These are phyloP conservation scores for Cephalopterus ornatus DNA, from an alignment of 2,113 vertebrate genomes.

Conservation along the genomic window DNA sequence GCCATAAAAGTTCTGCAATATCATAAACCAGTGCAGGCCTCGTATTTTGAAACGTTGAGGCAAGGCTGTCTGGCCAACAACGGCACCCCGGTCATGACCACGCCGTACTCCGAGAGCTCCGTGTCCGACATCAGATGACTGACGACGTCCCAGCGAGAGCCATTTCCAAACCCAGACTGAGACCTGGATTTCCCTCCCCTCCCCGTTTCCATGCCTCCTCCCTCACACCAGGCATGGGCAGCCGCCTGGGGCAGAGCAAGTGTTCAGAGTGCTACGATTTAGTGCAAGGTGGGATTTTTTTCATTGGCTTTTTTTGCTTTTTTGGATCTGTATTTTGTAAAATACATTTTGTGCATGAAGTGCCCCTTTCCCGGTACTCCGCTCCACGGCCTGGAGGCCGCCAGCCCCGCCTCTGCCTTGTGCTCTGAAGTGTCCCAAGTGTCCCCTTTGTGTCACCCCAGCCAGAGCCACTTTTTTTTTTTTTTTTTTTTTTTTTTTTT, in stretches of 20 bases:
- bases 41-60: constrained; percentile 90
- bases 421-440: constrained; percentile 61
- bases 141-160: constrained; percentile 42
- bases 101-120: constrained; percentile 89
- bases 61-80: constrained; percentile 93
- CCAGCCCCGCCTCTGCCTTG: constrained; percentile 48
- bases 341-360: constrained; percentile 77
- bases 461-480: constrained; percentile 54
- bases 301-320: constrained; percentile 2
- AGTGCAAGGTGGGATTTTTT: constrained; percentile 67
- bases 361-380: constrained; percentile 46
- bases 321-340: constrained; percentile 67
- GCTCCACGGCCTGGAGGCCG: constrained; percentile 48
- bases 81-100: constrained; percentile 88
- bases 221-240: constrained; percentile 65
- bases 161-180: constrained; percentile 70
- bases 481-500: not conserved
- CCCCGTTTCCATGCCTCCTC: constrained; percentile 66
- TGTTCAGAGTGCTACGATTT: constrained; percentile 65
- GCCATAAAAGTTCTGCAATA: constrained; percentile 90
- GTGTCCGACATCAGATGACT: constrained; percentile 97
- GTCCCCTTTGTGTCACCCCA: constrained; percentile 58
- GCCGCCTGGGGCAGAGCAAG: constrained; percentile 67
- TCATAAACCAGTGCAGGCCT: constrained; percentile 98
- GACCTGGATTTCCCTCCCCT: constrained; percentile 49